A percentile compares a stretch with the other conserved stretches of the same genome.
phyloP scores from a whole-genome alignment of 2,113 vertebrate species.

The Nettapus auritus region DNA sequence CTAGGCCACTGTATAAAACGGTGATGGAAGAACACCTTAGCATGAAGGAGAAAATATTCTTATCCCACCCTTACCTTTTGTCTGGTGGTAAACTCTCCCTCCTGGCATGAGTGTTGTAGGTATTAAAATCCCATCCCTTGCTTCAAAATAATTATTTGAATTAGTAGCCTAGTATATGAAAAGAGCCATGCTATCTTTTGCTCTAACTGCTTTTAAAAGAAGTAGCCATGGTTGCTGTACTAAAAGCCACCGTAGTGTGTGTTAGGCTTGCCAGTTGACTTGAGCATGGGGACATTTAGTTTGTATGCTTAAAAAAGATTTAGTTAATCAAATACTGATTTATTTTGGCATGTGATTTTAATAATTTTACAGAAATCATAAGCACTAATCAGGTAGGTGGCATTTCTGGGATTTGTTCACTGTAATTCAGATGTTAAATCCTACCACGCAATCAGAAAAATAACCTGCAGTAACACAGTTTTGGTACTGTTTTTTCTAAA shows the following conservation, averaged over 20 bases:
- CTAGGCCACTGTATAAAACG: not conserved
- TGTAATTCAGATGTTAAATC: not conserved
- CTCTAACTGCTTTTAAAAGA: not conserved
- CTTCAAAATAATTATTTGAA: not conserved
- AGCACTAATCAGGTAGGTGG: conserved; percentile 43
- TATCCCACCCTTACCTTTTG: not conserved
- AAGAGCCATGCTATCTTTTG: not conserved
- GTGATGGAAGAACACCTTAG: not conserved
- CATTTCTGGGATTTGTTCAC: not conserved
- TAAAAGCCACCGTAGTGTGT: not conserved
- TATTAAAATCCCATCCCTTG: not conserved
- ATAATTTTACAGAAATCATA: conserved; percentile 4
- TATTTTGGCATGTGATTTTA: not conserved
- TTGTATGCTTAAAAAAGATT: not conserved
- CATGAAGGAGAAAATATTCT: not conserved
- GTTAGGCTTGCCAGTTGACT: not conserved
- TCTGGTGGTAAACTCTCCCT: not conserved
- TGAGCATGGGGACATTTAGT: not conserved
- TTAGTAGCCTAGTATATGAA: not conserved
- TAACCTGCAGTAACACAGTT: not conserved
- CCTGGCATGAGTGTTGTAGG: not conserved
- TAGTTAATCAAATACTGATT: not conserved
- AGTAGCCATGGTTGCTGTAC: not conserved
- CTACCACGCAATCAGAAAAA: not conserved
- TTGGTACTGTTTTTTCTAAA: not conserved